Evolutionary conservation across 2,888 invertebrate genomes (phyloP).

Genomic region (Alitta virens): DNA sequence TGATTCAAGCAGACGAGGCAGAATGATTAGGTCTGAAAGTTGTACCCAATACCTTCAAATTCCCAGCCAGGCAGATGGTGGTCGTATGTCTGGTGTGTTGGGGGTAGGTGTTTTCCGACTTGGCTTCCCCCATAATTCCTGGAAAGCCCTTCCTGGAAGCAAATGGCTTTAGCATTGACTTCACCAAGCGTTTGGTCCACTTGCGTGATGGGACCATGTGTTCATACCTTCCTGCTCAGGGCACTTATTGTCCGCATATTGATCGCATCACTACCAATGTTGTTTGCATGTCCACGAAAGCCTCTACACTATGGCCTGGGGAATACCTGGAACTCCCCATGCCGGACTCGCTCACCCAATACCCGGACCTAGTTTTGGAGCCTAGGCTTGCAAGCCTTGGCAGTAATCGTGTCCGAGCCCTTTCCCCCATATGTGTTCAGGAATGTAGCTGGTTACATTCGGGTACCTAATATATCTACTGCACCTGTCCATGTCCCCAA

Average conservation of each 20-base stretch:
- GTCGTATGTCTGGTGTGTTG: neutral
- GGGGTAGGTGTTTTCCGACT: conserved; percentile 17
- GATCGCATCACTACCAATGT: neutral
- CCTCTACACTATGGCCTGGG: neutral
- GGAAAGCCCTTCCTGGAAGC: conserved; percentile 30
- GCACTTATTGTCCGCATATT: no score
- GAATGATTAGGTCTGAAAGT: conserved; percentile 16
- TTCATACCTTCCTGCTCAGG: no score
- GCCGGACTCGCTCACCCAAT: neutral
- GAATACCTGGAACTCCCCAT: neutral
- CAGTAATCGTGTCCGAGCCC: neutral
- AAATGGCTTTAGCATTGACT: conserved; percentile 30
- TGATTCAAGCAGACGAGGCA: conserved; percentile 25
- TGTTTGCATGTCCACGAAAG: neutral
- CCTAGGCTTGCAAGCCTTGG: neutral
- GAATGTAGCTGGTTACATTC: conserved; percentile 18
- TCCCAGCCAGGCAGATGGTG: conserved; percentile 28
- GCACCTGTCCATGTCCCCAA: neutral
- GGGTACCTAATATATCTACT: conserved; percentile 19
- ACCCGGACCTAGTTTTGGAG: neutral
- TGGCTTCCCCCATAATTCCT: conserved; percentile 26
- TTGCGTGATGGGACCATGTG: neutral
- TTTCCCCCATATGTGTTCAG: conserved; percentile 16
- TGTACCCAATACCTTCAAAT: conserved; percentile 21
- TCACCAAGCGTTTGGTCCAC: conserved; percentile 21